Evolutionary conservation across 2,888 invertebrate species (phyloP).

Genomic region (Tenthredo amoena): DNA sequence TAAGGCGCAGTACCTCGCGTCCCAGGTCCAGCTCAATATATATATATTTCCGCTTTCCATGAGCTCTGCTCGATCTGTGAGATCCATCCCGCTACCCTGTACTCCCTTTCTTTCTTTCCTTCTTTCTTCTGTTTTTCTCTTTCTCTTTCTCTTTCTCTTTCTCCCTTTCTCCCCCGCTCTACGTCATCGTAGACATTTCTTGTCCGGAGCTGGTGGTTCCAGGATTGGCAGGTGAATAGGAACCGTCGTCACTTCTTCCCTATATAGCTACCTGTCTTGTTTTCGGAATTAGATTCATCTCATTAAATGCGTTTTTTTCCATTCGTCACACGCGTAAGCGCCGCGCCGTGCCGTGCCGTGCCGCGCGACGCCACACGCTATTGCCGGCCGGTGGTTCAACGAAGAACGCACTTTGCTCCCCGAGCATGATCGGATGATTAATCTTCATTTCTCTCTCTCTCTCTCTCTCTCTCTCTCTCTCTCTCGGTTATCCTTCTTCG

Average conservation of each 20-base stretch:
- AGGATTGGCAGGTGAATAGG: slow-evolving; percentile 27
- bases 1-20: not conserved
- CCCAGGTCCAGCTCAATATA: not conserved
- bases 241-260: slow-evolving; percentile 13
- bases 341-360: not conserved
- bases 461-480: not conserved
- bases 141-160: not conserved
- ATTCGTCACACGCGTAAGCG: slow-evolving; percentile 10
- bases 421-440: slow-evolving; percentile 11
- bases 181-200: not conserved
- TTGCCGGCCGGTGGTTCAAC: not conserved
- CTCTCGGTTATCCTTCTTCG: not conserved
- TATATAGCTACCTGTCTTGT: slow-evolving; percentile 32
- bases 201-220: not conserved
- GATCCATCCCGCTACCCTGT: too few species aligned
- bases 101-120: not conserved
- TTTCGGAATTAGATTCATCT: slow-evolving; percentile 39
- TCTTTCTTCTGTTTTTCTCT: not conserved
- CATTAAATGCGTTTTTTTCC: slow-evolving; percentile 29
- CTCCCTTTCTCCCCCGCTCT: not conserved
- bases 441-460: not conserved
- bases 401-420: not conserved
- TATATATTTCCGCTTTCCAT: not conserved
- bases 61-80: not conserved
- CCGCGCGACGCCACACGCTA: not conserved